phyloP scores from a whole-genome alignment of 2,888 invertebrate genomes.

The Acheta domesticus region DNA sequence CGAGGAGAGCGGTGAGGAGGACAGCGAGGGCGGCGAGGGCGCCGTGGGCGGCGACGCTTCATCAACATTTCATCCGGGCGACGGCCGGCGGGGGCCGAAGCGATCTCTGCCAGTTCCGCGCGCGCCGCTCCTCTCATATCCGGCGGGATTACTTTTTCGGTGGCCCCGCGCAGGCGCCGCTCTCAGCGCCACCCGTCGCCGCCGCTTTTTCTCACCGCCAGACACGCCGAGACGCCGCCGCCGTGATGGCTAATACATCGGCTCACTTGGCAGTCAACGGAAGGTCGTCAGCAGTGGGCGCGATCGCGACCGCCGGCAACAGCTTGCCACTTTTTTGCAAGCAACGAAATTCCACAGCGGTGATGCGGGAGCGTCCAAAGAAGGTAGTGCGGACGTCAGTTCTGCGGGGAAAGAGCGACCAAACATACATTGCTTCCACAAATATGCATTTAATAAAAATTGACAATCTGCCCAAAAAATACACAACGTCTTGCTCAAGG shows the following conservation, averaged over 20 bases:
- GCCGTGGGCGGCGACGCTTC: neutral
- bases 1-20: neutral
- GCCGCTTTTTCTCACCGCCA: neutral
- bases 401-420: no score
- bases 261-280: neutral
- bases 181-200: neutral
- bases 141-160: neutral
- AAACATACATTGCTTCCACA: no score
- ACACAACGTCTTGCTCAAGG: no score
- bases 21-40: no score
- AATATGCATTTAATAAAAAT: no score
- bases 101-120: neutral
- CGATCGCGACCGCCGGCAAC: no score
- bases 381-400: no score
- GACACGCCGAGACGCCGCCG: neutral
- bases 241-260: neutral
- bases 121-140: slow-evolving; percentile 3
- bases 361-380: no score
- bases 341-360: no score
- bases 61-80: slow-evolving; percentile 9
- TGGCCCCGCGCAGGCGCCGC: neutral
- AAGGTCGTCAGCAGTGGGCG: no score
- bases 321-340: no score
- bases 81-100: neutral
- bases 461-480: no score